A percentile compares a stretch with the other conserved stretches of the same genome.
Conservation (phyloP, 2,888 invertebrate genomes). For the Chloroclysta siterata region DNA sequence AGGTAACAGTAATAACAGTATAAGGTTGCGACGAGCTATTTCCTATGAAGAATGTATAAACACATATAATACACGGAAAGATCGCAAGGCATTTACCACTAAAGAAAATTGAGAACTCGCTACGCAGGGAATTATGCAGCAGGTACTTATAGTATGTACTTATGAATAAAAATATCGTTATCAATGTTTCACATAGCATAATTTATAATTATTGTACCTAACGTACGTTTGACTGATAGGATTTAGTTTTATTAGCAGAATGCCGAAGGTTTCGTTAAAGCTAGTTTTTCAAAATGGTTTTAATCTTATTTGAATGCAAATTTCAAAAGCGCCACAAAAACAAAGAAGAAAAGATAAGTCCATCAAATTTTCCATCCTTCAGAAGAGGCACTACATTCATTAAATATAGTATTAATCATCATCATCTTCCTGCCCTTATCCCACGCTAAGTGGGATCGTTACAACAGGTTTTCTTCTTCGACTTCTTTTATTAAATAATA, state of each 20-base stretch:
- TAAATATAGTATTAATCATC: too few relatives aligned
- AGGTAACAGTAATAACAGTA: neutral
- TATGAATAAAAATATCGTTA: slow-evolving; percentile 7
- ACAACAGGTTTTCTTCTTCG: too few relatives aligned
- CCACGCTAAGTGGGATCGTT: too few relatives aligned
- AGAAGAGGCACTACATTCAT: too few relatives aligned
- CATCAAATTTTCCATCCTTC: too few relatives aligned
- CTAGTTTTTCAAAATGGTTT: too few relatives aligned
- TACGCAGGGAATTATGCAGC: slow-evolving; percentile 5
- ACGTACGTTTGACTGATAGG: neutral
- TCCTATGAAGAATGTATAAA: slow-evolving; percentile 3
- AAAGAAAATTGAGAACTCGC: slow-evolving; percentile 13
- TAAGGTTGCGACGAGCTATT: neutral
- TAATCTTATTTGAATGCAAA: too few relatives aligned
- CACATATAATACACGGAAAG: slow-evolving; percentile 3
- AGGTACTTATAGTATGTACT: neutral
- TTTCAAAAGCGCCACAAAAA: too few relatives aligned
- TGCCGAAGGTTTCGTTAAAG: neutral
- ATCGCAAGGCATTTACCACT: slow-evolving; percentile 4
- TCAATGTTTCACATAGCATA: slow-evolving; percentile 4
- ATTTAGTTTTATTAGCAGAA: neutral
- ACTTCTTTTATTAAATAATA: too few relatives aligned
- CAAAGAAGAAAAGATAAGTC: too few relatives aligned
- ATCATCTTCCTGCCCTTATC: too few relatives aligned
- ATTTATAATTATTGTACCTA: neutral